phyloP scores from a whole-genome alignment of 2,888 invertebrate genomes.

The Orthonychiurus folsomi region DNA sequence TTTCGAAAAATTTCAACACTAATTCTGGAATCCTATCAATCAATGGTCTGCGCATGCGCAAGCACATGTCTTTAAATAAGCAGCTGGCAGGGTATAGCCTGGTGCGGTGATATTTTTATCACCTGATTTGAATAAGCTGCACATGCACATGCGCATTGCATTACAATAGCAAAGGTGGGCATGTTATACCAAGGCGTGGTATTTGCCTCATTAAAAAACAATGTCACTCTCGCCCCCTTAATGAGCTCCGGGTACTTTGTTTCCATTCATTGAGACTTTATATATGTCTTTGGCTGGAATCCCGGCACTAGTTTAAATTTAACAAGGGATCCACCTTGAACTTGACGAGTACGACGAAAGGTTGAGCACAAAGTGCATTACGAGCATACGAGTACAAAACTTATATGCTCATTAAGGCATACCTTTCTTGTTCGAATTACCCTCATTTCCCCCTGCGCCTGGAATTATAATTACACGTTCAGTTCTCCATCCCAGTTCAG shows the following conservation, averaged over 20 bases:
- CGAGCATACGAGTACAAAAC: too few relatives aligned
- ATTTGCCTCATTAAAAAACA: background rate
- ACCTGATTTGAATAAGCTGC: background rate
- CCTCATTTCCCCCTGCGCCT: background rate
- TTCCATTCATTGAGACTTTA: background rate
- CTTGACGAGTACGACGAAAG: too few relatives aligned
- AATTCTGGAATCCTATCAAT: too few relatives aligned
- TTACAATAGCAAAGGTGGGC: background rate
- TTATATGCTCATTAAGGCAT: background rate
- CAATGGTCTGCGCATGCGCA: too few relatives aligned
- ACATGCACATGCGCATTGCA: background rate
- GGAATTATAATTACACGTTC: too few relatives aligned
- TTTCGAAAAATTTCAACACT: too few relatives aligned
- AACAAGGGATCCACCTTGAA: background rate
- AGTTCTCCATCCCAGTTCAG: too few relatives aligned
- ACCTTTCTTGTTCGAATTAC: background rate
- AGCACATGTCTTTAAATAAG: too few relatives aligned
- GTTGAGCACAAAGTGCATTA: too few relatives aligned
- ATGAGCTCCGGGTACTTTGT: background rate
- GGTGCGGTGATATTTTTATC: background rate
- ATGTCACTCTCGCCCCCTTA: conserved; percentile 1
- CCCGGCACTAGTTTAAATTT: background rate
- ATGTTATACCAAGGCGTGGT: background rate
- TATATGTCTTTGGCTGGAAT: background rate
- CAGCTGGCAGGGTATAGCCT: background rate